A percentile compares a stretch with the other conserved stretches of the same genome.
These are phyloP conservation scores for Tragelaphus strepsiceros DNA, from an alignment of 2,113 vertebrate genomes.

Conservation along the genomic window DNA sequence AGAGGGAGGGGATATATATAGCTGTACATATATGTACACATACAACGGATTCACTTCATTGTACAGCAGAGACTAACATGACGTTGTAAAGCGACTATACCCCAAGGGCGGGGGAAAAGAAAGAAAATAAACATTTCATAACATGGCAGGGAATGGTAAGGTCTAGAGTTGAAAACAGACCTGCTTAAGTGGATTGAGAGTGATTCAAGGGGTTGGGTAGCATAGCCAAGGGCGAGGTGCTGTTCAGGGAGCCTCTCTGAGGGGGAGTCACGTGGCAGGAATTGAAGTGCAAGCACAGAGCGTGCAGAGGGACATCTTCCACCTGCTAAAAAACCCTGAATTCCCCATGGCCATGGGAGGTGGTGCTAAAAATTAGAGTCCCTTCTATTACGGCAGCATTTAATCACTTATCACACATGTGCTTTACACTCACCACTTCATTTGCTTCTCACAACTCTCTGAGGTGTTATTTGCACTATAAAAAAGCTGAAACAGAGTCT, in stretches of 20 bases:
- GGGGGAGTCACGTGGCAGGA: background rate
- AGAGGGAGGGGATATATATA: background rate
- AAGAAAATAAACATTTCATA: background rate
- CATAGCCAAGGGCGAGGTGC: background rate
- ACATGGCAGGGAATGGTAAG: no score
- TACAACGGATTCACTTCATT: background rate
- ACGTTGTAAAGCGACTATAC: background rate
- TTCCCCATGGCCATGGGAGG: background rate
- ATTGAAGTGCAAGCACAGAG: background rate
- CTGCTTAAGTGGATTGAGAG: background rate
- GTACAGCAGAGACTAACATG: background rate
- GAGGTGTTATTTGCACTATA: background rate
- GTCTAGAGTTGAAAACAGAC: background rate
- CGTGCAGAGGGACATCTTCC: fast-evolving
- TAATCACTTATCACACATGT: fast-evolving
- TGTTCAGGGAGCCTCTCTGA: background rate
- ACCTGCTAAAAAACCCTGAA: background rate
- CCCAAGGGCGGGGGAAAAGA: background rate
- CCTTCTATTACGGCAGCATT: background rate
- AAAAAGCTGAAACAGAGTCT: background rate
- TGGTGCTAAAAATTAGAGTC: background rate
- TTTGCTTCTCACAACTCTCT: background rate
- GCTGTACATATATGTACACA: background rate
- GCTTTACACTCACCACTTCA: fast-evolving
- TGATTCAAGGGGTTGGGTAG: no score